Evolutionary conservation across 2,113 vertebrate genomes (phyloP).

Genomic region (Brachyhypopomus occidentalis): DNA sequence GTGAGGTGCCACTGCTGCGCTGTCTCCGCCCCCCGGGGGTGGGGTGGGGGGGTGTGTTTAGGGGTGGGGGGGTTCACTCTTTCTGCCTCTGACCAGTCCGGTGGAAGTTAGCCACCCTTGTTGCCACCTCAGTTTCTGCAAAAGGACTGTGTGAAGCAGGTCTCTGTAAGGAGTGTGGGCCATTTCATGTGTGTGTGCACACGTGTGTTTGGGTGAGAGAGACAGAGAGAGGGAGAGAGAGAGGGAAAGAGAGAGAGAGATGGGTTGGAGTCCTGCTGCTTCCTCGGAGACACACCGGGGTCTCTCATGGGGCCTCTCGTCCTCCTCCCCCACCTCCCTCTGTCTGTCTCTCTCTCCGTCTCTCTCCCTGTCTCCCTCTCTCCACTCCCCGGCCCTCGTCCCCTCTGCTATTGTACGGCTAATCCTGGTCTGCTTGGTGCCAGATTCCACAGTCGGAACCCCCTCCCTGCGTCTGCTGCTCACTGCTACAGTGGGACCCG

Average conservation of each 20-base stretch:
- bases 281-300: slow-evolving; percentile 12
- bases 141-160: slow-evolving; percentile 34
- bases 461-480: slow-evolving; percentile 66
- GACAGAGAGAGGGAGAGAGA: slow-evolving; percentile 9
- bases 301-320: slow-evolving; percentile 9
- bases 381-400: slow-evolving; percentile 66
- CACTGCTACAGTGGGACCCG: slow-evolving; percentile 26
- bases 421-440: slow-evolving; percentile 78
- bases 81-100: background rate
- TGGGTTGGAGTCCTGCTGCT: slow-evolving; percentile 42
- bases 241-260: slow-evolving; percentile 22
- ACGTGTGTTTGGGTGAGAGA: slow-evolving; percentile 25
- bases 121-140: background rate
- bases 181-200: background rate
- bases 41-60: too few relatives aligned
- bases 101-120: background rate
- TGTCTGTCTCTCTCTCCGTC: background rate
- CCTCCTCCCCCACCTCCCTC: background rate
- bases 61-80: too few relatives aligned
- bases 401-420: slow-evolving; percentile 76
- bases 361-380: slow-evolving; percentile 20
- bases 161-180: slow-evolving; percentile 45
- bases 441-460: slow-evolving; percentile 77
- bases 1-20: too few relatives aligned
- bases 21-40: too few relatives aligned